phyloP scores from a whole-genome alignment of 2,113 vertebrate genomes.

The Neomonachus schauinslandi region DNA sequence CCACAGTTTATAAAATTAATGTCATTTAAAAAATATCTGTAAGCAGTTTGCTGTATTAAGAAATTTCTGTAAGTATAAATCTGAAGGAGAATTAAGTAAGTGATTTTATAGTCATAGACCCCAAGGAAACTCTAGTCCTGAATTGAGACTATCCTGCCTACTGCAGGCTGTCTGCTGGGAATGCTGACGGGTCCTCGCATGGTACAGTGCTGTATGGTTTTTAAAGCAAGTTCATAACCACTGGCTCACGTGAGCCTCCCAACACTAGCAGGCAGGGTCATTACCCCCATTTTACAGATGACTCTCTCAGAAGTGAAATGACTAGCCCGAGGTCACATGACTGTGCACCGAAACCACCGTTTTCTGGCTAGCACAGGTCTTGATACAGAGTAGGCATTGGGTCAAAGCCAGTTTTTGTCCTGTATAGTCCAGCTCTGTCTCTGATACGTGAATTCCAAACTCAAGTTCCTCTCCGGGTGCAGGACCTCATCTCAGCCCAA shows the following conservation, averaged over 20 bases:
- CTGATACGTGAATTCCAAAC: not conserved
- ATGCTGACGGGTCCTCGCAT: not conserved
- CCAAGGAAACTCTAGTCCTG: not conserved
- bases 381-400: not conserved
- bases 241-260: not conserved
- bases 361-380: not conserved
- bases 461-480: not conserved
- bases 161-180: not conserved
- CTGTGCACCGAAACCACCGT: not conserved
- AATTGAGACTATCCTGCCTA: not conserved
- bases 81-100: not conserved
- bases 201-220: not conserved
- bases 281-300: not conserved
- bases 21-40: slow-evolving; percentile 23
- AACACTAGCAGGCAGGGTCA: not conserved
- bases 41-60: not conserved
- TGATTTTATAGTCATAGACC: not conserved
- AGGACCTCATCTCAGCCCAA: not conserved
- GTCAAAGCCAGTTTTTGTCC: not conserved
- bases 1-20: not conserved
- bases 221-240: not conserved
- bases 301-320: not conserved
- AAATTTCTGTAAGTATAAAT: not conserved
- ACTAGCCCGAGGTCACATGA: not conserved
- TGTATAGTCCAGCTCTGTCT: not conserved